These are phyloP conservation scores for Malurus alboscapulatus DNA, from an alignment of 2,113 vertebrate genomes.

Conservation along the genomic window DNA sequence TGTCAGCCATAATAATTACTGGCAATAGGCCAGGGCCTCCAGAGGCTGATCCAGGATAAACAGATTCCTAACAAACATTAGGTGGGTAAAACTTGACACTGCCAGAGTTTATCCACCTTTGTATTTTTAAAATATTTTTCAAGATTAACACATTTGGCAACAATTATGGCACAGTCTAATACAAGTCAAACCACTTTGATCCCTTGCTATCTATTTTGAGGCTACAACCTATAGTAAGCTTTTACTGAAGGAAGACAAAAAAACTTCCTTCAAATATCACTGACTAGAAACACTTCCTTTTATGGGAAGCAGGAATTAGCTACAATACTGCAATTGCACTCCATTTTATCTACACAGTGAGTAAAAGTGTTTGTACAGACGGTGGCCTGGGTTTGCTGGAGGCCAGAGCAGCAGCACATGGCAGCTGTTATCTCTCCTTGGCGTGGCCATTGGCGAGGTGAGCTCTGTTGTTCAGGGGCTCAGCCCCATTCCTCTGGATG, in stretches of 20 bases:
- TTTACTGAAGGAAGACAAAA: neutral
- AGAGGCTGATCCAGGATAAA: neutral
- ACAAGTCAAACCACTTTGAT: conserved; percentile 9
- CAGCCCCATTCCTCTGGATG: conserved; percentile 54
- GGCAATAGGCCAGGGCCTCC: neutral
- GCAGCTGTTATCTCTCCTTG: conserved; percentile 35
- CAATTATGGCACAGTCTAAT: neutral
- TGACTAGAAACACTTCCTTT: neutral
- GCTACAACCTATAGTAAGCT: neutral
- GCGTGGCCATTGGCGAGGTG: conserved; percentile 29
- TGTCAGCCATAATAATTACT: neutral
- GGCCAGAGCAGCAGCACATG: neutral
- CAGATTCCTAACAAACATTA: neutral
- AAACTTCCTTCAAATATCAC: neutral
- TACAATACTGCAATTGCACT: neutral
- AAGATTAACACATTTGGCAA: neutral
- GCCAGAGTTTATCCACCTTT: neutral
- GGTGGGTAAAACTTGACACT: neutral
- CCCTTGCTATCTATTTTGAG: conserved; percentile 24
- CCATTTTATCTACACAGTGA: neutral
- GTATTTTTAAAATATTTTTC: neutral
- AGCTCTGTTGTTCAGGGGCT: conserved; percentile 1
- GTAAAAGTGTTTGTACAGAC: neutral
- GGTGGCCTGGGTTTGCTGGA: neutral
- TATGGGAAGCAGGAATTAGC: neutral